These are phyloP conservation scores for Argyresthia goedartella DNA, from an alignment of 2,888 invertebrate species.

Conservation along the genomic window DNA sequence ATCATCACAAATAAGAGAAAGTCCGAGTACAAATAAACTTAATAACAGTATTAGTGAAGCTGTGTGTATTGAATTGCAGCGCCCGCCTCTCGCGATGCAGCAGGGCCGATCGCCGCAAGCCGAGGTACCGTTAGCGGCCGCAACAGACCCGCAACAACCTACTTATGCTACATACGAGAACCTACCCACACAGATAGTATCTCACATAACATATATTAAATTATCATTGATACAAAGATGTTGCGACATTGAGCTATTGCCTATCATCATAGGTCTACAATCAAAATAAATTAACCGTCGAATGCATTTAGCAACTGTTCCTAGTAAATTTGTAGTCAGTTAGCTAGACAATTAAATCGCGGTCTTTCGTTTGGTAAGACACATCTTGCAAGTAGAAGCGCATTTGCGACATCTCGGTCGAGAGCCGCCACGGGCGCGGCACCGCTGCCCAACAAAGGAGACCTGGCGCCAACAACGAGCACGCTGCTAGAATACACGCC, in stretches of 20 bases:
- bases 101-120: slow-evolving; percentile 48
- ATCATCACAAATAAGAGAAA: slow-evolving; percentile 51
- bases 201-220: slow-evolving; percentile 4
- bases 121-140: slow-evolving; percentile 45
- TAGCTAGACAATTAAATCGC: background rate
- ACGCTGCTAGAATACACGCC: background rate
- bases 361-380: background rate
- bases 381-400: background rate
- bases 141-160: slow-evolving; percentile 44
- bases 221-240: background rate
- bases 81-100: slow-evolving; percentile 44
- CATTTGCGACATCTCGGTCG: background rate
- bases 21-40: slow-evolving; percentile 55
- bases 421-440: background rate
- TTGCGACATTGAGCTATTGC: background rate
- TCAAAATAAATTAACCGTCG: background rate
- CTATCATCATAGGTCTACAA: background rate
- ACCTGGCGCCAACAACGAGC: background rate
- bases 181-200: slow-evolving; percentile 30
- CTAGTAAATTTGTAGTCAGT: background rate
- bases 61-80: slow-evolving; percentile 50
- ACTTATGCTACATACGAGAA: slow-evolving; percentile 21
- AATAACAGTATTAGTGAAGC: slow-evolving; percentile 56
- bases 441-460: no score
- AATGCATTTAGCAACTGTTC: background rate